Evolutionary conservation across 2,113 vertebrate species (phyloP).

Genomic region (Laticauda laticaudata): DNA sequence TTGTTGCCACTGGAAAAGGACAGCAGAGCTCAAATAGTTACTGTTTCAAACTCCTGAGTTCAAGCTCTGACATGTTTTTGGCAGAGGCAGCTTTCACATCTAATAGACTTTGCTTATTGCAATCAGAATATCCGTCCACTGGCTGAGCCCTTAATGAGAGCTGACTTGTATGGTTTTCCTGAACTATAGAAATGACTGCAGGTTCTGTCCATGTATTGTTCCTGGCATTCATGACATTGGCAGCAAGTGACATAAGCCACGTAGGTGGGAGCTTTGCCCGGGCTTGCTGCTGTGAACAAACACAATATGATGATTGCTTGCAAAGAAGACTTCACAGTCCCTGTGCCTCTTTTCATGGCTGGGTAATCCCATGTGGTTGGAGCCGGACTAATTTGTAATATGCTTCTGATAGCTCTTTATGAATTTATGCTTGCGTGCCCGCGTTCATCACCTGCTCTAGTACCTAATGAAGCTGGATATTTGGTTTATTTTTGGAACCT

Average conservation of each 20-base stretch:
- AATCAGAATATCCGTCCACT: neutral
- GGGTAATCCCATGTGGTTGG: neutral
- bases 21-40: neutral
- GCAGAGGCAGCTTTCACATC: neutral
- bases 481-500: slow-evolving; percentile 7
- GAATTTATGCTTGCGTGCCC: neutral
- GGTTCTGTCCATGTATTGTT: neutral
- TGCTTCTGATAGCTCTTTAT: slow-evolving; percentile 18
- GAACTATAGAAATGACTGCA: neutral
- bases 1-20: neutral
- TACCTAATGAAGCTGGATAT: neutral
- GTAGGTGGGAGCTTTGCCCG: neutral
- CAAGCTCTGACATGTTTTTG: neutral
- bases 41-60: neutral
- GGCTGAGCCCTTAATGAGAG: neutral
- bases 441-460: neutral
- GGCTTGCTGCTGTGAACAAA: neutral
- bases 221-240: slow-evolving; percentile 16
- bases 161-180: neutral
- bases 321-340: accelerated
- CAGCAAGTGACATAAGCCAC: neutral
- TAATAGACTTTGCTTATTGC: neutral
- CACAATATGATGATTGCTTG: neutral
- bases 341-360: neutral
- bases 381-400: slow-evolving; percentile 8